Conservation (phyloP, 2,888 invertebrate species). For the Hirtodrosophila duncani region DNA sequence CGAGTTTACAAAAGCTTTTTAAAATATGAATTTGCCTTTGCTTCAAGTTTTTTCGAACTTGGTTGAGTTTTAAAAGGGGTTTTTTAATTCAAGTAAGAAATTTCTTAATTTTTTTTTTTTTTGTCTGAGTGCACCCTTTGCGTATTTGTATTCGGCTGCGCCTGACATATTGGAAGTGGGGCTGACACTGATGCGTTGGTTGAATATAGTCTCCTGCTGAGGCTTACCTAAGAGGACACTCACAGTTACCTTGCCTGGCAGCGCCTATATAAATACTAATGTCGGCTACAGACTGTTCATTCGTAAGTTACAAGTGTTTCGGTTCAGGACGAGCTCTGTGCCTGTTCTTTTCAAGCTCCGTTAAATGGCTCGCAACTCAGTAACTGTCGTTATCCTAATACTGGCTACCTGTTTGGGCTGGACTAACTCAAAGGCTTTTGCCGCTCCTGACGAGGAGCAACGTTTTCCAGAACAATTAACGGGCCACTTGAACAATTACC, state of each 20-base stretch:
- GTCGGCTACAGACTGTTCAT: constrained; percentile 25
- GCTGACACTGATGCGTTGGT: constrained; percentile 52
- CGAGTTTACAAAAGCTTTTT: no score
- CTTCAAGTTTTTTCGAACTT: no score
- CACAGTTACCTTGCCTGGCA: constrained; percentile 3
- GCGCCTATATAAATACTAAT: constrained; percentile 53
- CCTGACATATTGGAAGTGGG: constrained; percentile 60
- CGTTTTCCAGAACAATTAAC: no score
- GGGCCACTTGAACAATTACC: constrained; percentile 76
- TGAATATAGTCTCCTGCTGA: constrained; percentile 48
- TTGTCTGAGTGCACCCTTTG: neutral
- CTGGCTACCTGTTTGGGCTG: constrained; percentile 24
- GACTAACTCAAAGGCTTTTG: constrained; percentile 40
- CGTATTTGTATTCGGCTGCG: constrained; percentile 71
- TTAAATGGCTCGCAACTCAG: constrained; percentile 40
- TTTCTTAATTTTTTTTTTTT: no score
- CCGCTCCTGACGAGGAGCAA: constrained; percentile 75
- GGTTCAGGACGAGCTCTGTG: constrained; percentile 11
- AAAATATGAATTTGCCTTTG: no score
- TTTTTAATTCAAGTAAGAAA: no score
- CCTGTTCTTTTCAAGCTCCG: constrained; percentile 1
- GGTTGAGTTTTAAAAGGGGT: no score
- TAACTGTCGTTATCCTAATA: constrained; percentile 30
- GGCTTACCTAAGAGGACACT: constrained; percentile 45
- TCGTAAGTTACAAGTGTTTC: constrained; percentile 27